phyloP scores from a whole-genome alignment of 2,113 vertebrate genomes.

The Corynorhinus townsendii region DNA sequence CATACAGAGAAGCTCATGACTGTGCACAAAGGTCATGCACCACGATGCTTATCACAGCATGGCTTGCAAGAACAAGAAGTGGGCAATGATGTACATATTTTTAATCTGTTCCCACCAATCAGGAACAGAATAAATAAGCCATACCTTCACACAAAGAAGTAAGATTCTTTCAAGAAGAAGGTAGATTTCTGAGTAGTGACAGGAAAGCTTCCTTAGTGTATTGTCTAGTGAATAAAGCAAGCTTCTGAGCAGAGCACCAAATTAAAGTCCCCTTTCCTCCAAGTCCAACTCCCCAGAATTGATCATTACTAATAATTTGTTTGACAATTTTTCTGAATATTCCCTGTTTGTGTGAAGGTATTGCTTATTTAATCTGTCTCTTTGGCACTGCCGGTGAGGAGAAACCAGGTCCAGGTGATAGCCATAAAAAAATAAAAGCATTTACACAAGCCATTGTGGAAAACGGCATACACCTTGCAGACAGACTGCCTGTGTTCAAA shows the following conservation, averaged over 20 bases:
- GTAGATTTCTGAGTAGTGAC: neutral
- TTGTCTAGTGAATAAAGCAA: neutral
- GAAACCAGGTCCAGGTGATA: neutral
- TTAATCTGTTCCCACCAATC: neutral
- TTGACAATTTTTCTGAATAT: too few relatives aligned
- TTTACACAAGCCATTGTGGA: rapidly evolving
- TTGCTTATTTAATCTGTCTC: neutral
- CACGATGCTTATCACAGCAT: rapidly evolving
- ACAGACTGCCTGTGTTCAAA: neutral
- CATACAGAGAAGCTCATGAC: neutral
- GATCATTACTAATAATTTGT: too few relatives aligned
- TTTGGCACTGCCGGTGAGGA: neutral
- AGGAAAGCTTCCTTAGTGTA: neutral
- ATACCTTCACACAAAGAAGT: neutral
- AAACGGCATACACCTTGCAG: rapidly evolving
- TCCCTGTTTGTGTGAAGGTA: too few relatives aligned
- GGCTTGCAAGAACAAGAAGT: neutral
- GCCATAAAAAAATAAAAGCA: neutral
- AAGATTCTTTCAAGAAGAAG: neutral
- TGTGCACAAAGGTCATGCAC: rapidly evolving
- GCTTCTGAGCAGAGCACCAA: neutral
- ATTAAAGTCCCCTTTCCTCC: too few relatives aligned
- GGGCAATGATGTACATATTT: neutral
- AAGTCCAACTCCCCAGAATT: too few relatives aligned
- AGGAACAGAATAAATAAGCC: neutral